Evolutionary conservation across 2,888 invertebrate genomes (phyloP), one percentile per base, ranked within the genome.

Genomic region (Drosophila atripex): DNA sequence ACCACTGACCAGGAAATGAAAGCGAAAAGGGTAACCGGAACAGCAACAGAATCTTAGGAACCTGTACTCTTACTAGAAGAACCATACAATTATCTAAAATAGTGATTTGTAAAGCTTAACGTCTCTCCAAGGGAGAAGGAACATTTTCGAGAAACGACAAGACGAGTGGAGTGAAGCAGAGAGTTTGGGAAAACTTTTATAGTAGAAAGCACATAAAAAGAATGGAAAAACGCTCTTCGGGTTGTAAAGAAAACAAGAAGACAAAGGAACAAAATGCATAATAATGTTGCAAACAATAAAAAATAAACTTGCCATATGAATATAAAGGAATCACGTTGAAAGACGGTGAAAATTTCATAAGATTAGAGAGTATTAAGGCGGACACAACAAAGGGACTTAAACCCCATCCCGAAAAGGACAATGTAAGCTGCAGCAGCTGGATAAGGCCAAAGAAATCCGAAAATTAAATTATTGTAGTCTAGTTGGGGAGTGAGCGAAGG

Each of bases 231-330:
- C 58, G 78, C 86, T 86, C 86, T 80, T 85, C 73, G 75, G 88
- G 88, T 88, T 85, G 84, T 85, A 75, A 86, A 68, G 38, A 63
- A 71, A 66, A 52, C 50, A 71, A 54, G 38, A 71, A 61, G 61
- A 50, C 38, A 75, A 54, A 49, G 45, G 54, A 21, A 21, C 12
- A 43, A 61, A 38, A 35, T 39, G n/a, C 32, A 60, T 59, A 66
- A 73, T 49, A 77, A 69, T 51, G 70, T 66, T 79, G 71, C 80
- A 76, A 76, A 87, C 80, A 89, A 87, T 78, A 90, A 87, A 86
- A 75, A 78, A 76, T 77, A 88, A 83, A 89, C 90, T 89, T 88
- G 90, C 90, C 90, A 90, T 89, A 82, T 78, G 78, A 56, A 74
- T 59, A 60, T 60, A 61, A 68, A 60, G 43, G 54, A 66, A 57